phyloP scores from a whole-genome alignment of 2,888 invertebrate genomes.

The Mylabris sibirica region DNA sequence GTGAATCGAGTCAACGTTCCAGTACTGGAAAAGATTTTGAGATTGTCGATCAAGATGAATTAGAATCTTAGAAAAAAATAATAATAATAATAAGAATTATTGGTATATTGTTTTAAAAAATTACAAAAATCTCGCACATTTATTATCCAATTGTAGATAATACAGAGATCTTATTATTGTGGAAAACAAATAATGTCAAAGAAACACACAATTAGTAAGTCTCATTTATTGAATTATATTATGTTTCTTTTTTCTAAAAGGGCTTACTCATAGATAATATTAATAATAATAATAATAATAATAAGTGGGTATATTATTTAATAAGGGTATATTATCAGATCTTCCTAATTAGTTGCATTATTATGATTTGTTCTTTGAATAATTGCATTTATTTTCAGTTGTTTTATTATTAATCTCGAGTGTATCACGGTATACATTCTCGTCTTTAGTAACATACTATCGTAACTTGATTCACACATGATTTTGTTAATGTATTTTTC shows the following conservation, averaged over 20 bases:
- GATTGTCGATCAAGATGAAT: conserved; percentile 78
- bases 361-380: not conserved
- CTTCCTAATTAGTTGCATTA: conserved; percentile 1
- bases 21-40: conserved; percentile 89
- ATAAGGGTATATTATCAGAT: not conserved
- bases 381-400: conserved; percentile 22
- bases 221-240: not conserved
- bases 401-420: too few relatives aligned
- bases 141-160: conserved; percentile 3
- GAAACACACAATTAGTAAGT: not conserved
- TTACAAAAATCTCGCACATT: conserved; percentile 21
- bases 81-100: not conserved
- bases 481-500: too few relatives aligned
- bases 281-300: not conserved
- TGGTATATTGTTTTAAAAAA: not conserved
- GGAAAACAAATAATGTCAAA: not conserved
- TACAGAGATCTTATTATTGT: not conserved
- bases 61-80: conserved; percentile 63
- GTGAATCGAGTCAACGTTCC: conserved; percentile 80
- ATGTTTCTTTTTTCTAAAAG: not conserved
- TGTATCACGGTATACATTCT: too few relatives aligned
- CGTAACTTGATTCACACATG: too few relatives aligned
- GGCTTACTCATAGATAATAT: not conserved
- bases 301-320: conserved; percentile 1
- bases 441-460: too few relatives aligned